Evolutionary conservation across 2,888 invertebrate species (phyloP).

Genomic region (Drosophila multiciliata): DNA sequence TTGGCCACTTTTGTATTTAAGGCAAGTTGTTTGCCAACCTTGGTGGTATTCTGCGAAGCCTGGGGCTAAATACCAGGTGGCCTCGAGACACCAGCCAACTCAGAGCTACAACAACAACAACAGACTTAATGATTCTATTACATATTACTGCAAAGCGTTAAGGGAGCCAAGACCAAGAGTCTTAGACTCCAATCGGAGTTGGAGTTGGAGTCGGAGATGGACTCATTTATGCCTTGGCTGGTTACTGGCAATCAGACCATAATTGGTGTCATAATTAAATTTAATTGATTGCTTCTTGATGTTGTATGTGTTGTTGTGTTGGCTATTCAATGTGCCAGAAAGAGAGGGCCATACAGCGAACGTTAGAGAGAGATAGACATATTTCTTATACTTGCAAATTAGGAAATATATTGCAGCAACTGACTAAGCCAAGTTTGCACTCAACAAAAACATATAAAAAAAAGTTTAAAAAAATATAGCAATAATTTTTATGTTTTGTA

Average conservation of each 20-base stretch:
- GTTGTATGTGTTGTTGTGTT: slow-evolving; percentile 23
- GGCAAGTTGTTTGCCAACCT: slow-evolving; percentile 39
- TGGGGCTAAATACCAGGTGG: background rate
- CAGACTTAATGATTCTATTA: slow-evolving; percentile 75
- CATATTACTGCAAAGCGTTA: slow-evolving; percentile 47
- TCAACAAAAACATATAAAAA: background rate
- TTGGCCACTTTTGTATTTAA: slow-evolving; percentile 29
- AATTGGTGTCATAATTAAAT: slow-evolving; percentile 80
- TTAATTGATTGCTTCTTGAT: slow-evolving; percentile 72
- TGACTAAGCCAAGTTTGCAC: slow-evolving; percentile 16
- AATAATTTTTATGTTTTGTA: background rate
- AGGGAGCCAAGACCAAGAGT: slow-evolving; percentile 7
- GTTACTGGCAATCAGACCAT: slow-evolving; percentile 72
- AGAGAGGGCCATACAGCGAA: background rate
- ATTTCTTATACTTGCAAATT: slow-evolving; percentile 65
- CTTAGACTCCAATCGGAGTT: background rate
- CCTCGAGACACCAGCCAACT: slow-evolving; percentile 6
- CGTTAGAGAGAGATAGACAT: background rate
- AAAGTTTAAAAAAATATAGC: background rate
- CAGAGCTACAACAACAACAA: background rate
- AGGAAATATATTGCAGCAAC: slow-evolving; percentile 53
- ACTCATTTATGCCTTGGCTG: slow-evolving; percentile 49
- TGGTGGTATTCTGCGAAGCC: slow-evolving; percentile 67
- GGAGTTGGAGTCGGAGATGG: slow-evolving; percentile 12
- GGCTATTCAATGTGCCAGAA: slow-evolving; percentile 2